These are phyloP conservation scores for Megaceryle alcyon DNA, from an alignment of 2,797 vertebrate genomes.

Conservation along the genomic window DNA sequence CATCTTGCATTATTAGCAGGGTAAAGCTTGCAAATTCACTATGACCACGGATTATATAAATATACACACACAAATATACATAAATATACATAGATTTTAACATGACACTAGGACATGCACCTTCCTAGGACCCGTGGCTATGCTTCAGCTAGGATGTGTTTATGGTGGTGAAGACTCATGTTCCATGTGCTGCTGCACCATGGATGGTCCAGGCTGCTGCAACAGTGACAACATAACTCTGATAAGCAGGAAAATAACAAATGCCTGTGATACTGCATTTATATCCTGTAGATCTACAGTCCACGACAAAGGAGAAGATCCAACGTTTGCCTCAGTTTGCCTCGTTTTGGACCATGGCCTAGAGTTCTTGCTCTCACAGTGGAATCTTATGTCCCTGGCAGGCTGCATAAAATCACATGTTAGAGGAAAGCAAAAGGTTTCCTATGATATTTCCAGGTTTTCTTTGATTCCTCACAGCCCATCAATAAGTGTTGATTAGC, in stretches of 20 bases:
- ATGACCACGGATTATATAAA: no score
- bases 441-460: conserved; percentile 72
- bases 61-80: no score
- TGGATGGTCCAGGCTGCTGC: background rate
- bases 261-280: background rate
- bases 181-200: background rate
- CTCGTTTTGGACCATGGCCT: background rate
- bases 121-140: background rate
- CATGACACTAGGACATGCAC: background rate
- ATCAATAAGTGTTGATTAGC: conserved; percentile 56
- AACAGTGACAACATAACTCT: background rate
- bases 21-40: background rate
- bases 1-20: no score
- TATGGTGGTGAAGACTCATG: background rate
- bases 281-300: background rate
- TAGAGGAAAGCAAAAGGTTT: conserved; percentile 59
- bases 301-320: background rate
- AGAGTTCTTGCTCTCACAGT: background rate
- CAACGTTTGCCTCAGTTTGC: background rate
- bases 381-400: background rate
- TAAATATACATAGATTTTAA: background rate
- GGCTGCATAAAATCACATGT: background rate
- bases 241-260: background rate
- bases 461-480: conserved; percentile 52
- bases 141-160: background rate